phyloP scores from a whole-genome alignment of 2,888 invertebrate species.

The Pristionchus japonicus region DNA sequence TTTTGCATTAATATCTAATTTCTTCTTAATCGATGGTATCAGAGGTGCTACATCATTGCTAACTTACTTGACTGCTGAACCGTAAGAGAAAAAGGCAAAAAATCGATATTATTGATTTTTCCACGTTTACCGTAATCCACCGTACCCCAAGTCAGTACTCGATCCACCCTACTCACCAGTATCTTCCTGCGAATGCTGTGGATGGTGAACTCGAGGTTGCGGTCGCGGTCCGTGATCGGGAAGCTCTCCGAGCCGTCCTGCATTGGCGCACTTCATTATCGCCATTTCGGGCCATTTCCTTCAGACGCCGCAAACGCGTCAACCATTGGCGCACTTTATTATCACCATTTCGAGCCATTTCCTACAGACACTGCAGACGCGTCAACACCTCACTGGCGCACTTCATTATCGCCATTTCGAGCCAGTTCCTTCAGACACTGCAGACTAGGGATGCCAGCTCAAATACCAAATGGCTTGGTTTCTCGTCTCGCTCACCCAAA shows the following conservation, averaged over 20 bases:
- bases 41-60: too few relatives aligned
- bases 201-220: constrained; percentile 26
- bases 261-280: constrained; percentile 10
- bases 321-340: not conserved
- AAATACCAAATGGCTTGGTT: too few relatives aligned
- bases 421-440: not conserved
- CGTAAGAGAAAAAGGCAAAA: too few relatives aligned
- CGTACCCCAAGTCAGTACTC: too few relatives aligned
- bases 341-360: not conserved
- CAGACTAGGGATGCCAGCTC: too few relatives aligned
- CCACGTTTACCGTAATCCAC: too few relatives aligned
- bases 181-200: constrained; percentile 24
- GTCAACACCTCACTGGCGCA: not conserved
- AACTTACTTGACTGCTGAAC: too few relatives aligned
- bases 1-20: too few relatives aligned
- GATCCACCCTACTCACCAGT: not conserved
- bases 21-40: too few relatives aligned
- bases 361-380: not conserved
- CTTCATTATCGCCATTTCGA: not conserved
- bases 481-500: too few relatives aligned
- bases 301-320: not conserved
- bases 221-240: not conserved
- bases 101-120: too few relatives aligned
- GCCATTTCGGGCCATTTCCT: not conserved
- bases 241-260: not conserved